These are phyloP conservation scores for Heliconius hortense DNA, from an alignment of 2,888 invertebrate genomes.

Conservation along the genomic window DNA sequence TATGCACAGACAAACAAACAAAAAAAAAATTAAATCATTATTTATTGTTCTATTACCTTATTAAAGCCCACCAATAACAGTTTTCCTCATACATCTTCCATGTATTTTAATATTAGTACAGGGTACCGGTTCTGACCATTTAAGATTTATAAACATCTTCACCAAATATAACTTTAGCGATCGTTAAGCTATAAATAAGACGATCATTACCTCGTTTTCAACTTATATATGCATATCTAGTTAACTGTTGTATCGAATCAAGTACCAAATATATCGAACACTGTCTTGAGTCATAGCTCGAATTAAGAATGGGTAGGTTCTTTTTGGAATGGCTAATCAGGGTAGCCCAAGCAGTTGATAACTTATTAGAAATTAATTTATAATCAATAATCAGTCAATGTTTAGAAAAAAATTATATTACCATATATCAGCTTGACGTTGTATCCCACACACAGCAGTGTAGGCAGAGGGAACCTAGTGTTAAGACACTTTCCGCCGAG, in stretches of 20 bases:
- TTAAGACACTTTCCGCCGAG: no score
- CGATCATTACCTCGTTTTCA: conserved; percentile 37
- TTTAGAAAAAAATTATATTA: no score
- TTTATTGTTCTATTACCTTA: no score
- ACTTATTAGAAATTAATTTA: conserved; percentile 56
- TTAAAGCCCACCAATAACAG: no score
- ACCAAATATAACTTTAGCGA: background rate
- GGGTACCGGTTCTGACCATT: background rate
- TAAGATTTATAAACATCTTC: background rate
- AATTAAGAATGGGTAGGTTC: conserved; percentile 59
- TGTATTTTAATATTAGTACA: no score
- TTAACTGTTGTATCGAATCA: conserved; percentile 46
- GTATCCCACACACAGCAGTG: no score
- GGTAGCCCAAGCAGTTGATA: conserved; percentile 57
- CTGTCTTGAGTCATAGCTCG: conserved; percentile 52
- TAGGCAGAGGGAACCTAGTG: no score
- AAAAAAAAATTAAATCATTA: no score
- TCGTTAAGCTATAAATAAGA: conserved; percentile 32
- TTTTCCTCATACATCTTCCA: no score
- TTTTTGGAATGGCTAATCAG: conserved; percentile 62
- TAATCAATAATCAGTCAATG: background rate
- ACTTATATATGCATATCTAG: conserved; percentile 43
- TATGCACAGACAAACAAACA: no score
- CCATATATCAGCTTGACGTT: no score
- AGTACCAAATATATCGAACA: conserved; percentile 45